Evolutionary conservation across 1,140 invertebrate genomes (phyloP), one percentile per base, ranked within the genome.

Genomic region (Teleopsis dalmanni): DNA sequence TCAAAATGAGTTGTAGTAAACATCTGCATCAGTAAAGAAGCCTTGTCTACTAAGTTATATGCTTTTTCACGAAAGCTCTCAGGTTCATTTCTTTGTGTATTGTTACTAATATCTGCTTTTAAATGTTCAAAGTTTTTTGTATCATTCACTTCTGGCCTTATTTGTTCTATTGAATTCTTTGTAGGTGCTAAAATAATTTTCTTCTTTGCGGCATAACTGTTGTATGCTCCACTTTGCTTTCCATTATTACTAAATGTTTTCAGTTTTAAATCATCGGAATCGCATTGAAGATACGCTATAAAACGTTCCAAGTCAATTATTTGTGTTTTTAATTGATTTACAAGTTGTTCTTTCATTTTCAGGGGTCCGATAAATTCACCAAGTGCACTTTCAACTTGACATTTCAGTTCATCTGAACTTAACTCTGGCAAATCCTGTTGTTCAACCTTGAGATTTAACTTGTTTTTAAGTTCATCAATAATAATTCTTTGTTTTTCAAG

Each of bases 291-390:
- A 63, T 97, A 94, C 58, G 89, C 82, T 60, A 99, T 98, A 70
- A 98, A 99, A 51, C 93, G 80, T 71, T 99, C 96, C 66, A 99
- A 78, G 73, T 99, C 96, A 37, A 84, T 81, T 40, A 99, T 92
- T 72, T 99, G 96, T 9, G 91, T 93, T 74, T 97, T 96, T 9
- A 99, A 73, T 71, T 99, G 96, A 27, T 76, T 78, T 4, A 99
- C 93, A 16, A 97, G 70, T 68, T 95, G 89, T 64, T 95, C 95
- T 73, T 98, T 98, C 75, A 96, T 93, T 68, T 95, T 89, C 49
- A 95, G 79, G 10, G 92, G 93, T 57, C 91, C 95, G 4, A 97
- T 85, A 60, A 97, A 84, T 79, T 97, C 77, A 4, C 80, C 78
- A 33, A 79, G 74, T 1, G 80, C 79, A 57, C 79, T 76, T 64